phyloP scores from a whole-genome alignment of 1,140 invertebrate genomes.

The Caenorhabditis brenneri region DNA sequence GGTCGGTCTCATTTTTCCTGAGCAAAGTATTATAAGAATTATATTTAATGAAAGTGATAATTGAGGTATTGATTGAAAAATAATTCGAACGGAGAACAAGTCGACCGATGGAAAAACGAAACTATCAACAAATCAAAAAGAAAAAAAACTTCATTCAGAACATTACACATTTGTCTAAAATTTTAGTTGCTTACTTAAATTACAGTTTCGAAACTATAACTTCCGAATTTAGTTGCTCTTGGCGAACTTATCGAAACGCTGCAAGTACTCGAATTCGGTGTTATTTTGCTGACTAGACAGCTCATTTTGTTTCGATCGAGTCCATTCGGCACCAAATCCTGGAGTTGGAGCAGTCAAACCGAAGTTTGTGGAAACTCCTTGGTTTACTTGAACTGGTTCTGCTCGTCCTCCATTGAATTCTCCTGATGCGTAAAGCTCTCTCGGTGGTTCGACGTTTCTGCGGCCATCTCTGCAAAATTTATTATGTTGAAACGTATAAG shows the following conservation, averaged over 20 bases:
- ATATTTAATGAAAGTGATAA: background rate
- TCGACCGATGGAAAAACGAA: background rate
- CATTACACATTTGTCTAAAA: constrained; percentile 21
- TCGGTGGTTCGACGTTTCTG: constrained; percentile 51
- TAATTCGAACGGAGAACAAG: background rate
- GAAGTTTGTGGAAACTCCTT: constrained; percentile 56
- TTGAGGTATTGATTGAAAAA: background rate
- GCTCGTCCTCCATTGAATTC: constrained; percentile 1
- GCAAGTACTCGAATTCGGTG: constrained; percentile 45
- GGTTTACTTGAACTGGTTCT: constrained; percentile 45
- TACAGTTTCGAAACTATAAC: background rate
- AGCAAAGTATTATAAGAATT: background rate
- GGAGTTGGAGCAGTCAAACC: constrained; percentile 57
- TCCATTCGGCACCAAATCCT: constrained; percentile 60
- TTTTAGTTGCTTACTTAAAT: background rate
- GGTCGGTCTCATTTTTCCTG: constrained; percentile 61
- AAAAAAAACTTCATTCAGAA: background rate
- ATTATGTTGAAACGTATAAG: background rate
- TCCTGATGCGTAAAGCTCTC: constrained; percentile 51
- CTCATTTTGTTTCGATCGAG: constrained; percentile 45
- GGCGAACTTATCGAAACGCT: constrained; percentile 56
- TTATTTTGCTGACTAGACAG: constrained; percentile 48
- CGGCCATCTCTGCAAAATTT: constrained; percentile 53
- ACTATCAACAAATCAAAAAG: background rate
- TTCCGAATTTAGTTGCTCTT: constrained; percentile 14